phyloP scores from a whole-genome alignment of 2,797 vertebrate species.

The Sebastes kiyomatsui region DNA sequence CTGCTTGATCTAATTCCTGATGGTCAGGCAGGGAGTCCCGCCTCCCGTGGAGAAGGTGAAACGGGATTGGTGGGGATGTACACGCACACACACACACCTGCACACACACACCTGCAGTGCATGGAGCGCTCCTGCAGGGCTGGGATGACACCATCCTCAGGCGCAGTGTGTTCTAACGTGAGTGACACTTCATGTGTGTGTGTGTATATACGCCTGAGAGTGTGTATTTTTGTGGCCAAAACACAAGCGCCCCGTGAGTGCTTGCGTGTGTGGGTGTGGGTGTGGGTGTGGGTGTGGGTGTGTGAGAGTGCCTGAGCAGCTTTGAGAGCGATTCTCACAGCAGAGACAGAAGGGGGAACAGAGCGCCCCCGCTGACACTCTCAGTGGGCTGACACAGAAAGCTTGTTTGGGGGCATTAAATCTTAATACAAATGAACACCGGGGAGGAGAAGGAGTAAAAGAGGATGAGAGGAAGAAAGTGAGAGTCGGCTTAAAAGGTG shows the following conservation, averaged over 20 bases:
- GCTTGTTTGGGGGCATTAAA: slow-evolving; percentile 79
- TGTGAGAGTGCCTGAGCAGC: slow-evolving; percentile 47
- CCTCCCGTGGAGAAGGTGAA: slow-evolving; percentile 25
- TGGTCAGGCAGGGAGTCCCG: slow-evolving; percentile 32
- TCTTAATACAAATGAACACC: slow-evolving; percentile 68
- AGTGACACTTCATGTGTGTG: slow-evolving; percentile 4
- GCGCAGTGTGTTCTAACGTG: slow-evolving; percentile 21
- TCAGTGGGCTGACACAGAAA: slow-evolving; percentile 76
- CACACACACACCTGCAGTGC: background rate
- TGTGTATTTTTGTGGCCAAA: slow-evolving; percentile 27
- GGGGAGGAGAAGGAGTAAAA: slow-evolving; percentile 35
- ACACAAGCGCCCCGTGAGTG: slow-evolving; percentile 23
- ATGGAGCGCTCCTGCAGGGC: background rate
- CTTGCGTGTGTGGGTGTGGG: slow-evolving; percentile 4
- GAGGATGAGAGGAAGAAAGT: slow-evolving; percentile 52
- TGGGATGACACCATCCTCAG: slow-evolving; percentile 16
- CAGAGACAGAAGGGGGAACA: slow-evolving; percentile 63
- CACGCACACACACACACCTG: background rate
- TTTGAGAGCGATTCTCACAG: slow-evolving; percentile 62
- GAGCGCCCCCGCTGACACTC: slow-evolving; percentile 72
- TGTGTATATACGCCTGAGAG: background rate
- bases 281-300: slow-evolving; percentile 23
- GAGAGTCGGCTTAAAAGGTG: slow-evolving; percentile 28
- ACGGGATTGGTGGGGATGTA: slow-evolving; percentile 40
- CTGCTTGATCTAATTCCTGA: slow-evolving; percentile 63